These are phyloP conservation scores for Delphinapterus leucas DNA, from an alignment of 2,113 vertebrate genomes.

Conservation along the genomic window DNA sequence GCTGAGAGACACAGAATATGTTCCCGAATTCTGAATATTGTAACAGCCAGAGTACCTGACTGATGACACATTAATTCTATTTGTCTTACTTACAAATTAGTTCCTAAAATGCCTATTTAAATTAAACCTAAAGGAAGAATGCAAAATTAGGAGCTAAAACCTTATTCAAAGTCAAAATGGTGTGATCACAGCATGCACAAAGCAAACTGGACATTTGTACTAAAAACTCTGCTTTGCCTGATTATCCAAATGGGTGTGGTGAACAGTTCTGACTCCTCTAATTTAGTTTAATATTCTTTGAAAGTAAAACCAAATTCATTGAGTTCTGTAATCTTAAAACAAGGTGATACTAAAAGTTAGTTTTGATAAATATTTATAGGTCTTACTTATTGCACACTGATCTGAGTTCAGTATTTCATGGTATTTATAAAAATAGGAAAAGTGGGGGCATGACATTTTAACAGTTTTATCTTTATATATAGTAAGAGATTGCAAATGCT, in stretches of 20 bases:
- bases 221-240: not conserved
- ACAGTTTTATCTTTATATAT: not conserved
- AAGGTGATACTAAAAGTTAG: not conserved
- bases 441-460: not conserved
- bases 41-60: not conserved
- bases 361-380: constrained; percentile 1
- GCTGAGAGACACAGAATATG: not conserved
- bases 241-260: not conserved
- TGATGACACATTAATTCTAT: not conserved
- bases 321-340: not conserved
- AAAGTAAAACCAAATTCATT: not conserved
- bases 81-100: constrained; percentile 31
- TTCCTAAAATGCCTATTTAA: constrained; percentile 47
- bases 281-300: not conserved
- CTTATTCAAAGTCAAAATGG: not conserved
- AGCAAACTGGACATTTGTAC: not conserved
- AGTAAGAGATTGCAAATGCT: not conserved
- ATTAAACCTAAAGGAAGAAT: constrained; percentile 12
- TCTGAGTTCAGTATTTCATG: not conserved
- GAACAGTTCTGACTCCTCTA: not conserved
- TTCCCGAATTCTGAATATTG: not conserved
- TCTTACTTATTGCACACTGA: not conserved
- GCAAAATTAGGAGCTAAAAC: constrained; percentile 3
- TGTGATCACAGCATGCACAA: not conserved
- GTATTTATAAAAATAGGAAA: constrained; percentile 19